Base-by-base conservation (phyloP, 92 coral and sea anemone species). In the Ricordea florida region DNA sequence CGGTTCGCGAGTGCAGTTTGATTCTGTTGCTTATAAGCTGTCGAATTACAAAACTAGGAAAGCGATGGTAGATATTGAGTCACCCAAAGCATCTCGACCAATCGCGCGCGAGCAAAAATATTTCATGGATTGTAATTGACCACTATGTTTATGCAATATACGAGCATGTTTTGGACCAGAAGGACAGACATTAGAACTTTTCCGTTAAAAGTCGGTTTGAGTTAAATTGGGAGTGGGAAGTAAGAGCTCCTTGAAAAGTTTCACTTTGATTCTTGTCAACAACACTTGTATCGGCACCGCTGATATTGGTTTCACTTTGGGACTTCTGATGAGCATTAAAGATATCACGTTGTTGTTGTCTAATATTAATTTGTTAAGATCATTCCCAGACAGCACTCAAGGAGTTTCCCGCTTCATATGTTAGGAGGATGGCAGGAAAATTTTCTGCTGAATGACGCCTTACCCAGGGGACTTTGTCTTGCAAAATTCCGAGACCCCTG, bases 401-500 rank as follows among this genome's bases (percentile, higher is more conserved):
- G 22, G 22, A 46, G 52, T 46, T 46, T 45, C 52, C 52, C 52
- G 21, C 21, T 46, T 46, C 52, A 46, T 46, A 7, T 46, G 52
- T 7, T 22, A 46, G 22, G 52, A 26, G 45, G n/a, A n/a, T n/a
- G n/a, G n/a, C 50, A 14, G 50, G 50, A 24, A 9, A 24, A 44
- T 44, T 7, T 7, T 44, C 50, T 7, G 50, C 50, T 44, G 21
- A 44, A 14, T 8, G 50, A 14, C 18, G n/a, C 18, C 50, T 44
- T 7, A 44, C 50, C 50, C 50, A 44, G 50, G 50, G 50, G 50
- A 44, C 50, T 7, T 44, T 44, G 37, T 62, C 48, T 36, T 20
- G 32, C 13, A 17, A 34, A 23, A 28, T 70, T 53, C 20, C 78
- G 65, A 33, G 29, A 31, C 66, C 66, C 50, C 22, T 46, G 66